These are phyloP conservation scores for Geotrypetes seraphini DNA, from an alignment of 2,797 vertebrate species.

Conservation along the genomic window DNA sequence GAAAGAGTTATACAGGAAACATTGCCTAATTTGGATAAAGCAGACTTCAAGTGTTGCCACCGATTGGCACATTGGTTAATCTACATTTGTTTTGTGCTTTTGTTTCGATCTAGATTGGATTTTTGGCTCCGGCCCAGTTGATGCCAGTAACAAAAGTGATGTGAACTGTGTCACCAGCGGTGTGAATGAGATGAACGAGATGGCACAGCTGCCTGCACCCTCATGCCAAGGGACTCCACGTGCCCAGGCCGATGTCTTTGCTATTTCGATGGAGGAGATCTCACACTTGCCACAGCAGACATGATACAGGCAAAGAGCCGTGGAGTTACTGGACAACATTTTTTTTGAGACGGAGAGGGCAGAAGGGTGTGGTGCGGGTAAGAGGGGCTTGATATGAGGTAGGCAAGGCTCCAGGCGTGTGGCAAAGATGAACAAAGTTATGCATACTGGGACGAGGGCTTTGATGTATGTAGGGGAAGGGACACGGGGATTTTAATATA, in stretches of 20 bases:
- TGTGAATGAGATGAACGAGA: slow-evolving; percentile 46
- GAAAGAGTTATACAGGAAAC: too few species aligned
- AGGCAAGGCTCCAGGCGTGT: too few species aligned
- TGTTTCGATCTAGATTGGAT: slow-evolving; percentile 56
- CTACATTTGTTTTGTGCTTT: too few species aligned
- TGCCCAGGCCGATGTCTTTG: slow-evolving; percentile 48
- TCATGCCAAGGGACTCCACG: background rate
- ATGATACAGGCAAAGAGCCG: slow-evolving; percentile 24
- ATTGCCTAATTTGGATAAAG: too few species aligned
- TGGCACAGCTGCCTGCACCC: slow-evolving; percentile 2
- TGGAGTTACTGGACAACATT: too few species aligned
- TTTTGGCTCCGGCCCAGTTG: slow-evolving; percentile 45
- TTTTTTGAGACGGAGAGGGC: accelerated
- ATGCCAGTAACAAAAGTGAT: slow-evolving; percentile 57
- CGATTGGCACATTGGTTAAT: too few species aligned
- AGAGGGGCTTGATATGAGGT: background rate
- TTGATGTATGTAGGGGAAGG: too few species aligned
- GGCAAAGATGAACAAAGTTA: too few species aligned
- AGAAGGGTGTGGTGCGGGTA: background rate
- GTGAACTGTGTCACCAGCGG: slow-evolving; percentile 65
- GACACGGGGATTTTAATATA: too few species aligned
- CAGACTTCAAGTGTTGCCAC: too few species aligned
- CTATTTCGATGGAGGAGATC: slow-evolving; percentile 60
- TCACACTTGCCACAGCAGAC: slow-evolving; percentile 49
- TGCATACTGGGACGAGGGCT: too few species aligned